Evolutionary conservation across 2,797 vertebrate species (phyloP).

Genomic region (Oreochromis mossambicus): DNA sequence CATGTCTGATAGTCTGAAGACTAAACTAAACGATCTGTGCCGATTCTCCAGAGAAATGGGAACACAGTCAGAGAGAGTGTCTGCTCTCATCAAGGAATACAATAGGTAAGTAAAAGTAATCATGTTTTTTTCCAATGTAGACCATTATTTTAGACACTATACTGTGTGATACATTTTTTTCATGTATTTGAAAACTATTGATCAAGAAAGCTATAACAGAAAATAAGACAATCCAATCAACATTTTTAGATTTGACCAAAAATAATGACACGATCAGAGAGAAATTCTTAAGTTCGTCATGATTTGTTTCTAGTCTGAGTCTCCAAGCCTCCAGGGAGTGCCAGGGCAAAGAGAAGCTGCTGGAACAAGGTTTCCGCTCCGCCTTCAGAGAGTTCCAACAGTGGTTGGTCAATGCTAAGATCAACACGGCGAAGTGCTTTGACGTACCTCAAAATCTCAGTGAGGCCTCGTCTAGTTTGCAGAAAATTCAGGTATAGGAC

Average conservation of each 20-base stretch:
- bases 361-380: slow-evolving; percentile 88
- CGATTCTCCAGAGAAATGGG: slow-evolving; percentile 92
- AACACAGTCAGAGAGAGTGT: slow-evolving; percentile 86
- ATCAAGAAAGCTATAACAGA: not conserved
- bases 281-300: not conserved
- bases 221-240: not conserved
- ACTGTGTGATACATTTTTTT: not conserved
- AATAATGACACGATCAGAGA: not conserved
- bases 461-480: slow-evolving; percentile 84
- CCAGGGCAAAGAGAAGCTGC: slow-evolving; percentile 90
- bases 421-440: slow-evolving; percentile 92
- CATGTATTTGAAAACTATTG: not conserved
- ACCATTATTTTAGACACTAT: not conserved
- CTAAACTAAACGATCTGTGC: slow-evolving; percentile 91
- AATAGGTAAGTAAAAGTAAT: slow-evolving; percentile 81
- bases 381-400: slow-evolving; percentile 92
- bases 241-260: not conserved
- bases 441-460: slow-evolving; percentile 87
- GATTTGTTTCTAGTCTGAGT: slow-evolving; percentile 78
- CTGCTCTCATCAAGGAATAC: slow-evolving; percentile 92
- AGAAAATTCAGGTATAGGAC: slow-evolving; percentile 90
- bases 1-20: slow-evolving; percentile 87
- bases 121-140: not conserved
- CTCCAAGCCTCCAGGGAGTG: slow-evolving; percentile 89
- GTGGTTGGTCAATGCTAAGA: slow-evolving; percentile 91